phyloP scores from a whole-genome alignment of 2,888 invertebrate species.

The Zaprionus lineosus region DNA sequence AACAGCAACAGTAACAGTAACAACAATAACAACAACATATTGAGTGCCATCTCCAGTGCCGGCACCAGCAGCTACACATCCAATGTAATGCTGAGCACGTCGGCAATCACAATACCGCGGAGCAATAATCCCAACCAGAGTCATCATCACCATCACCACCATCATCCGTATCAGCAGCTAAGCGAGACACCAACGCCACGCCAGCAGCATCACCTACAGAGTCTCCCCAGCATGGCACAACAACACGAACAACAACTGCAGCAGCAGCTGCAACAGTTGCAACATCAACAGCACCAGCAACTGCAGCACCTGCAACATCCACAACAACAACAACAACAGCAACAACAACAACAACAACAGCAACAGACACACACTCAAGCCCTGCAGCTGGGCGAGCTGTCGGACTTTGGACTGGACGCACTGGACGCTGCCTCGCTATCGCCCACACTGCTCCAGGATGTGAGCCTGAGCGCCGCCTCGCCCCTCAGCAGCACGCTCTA shows the following conservation, averaged over 20 bases:
- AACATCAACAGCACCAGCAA: constrained; percentile 62
- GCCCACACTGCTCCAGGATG: constrained; percentile 81
- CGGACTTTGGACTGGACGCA: constrained; percentile 81
- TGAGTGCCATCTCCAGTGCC: constrained; percentile 40
- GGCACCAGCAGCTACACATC: constrained; percentile 55
- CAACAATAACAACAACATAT: constrained; percentile 29
- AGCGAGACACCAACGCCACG: constrained; percentile 60
- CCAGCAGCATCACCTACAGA: constrained; percentile 60
- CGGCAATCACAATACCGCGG: constrained; percentile 81
- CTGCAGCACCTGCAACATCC: constrained; percentile 51
- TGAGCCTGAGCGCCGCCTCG: constrained; percentile 79
- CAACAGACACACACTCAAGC: constrained; percentile 46
- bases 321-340: constrained; percentile 51
- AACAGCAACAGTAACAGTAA: constrained; percentile 26
- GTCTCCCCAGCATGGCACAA: constrained; percentile 73
- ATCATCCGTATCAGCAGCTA: constrained; percentile 65
- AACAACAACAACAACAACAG: constrained; percentile 69
- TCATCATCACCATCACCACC: constrained; percentile 72
- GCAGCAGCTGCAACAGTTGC: constrained; percentile 46
- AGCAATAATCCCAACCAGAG: constrained; percentile 80
- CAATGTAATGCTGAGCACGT: constrained; percentile 81
- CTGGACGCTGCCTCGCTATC: constrained; percentile 81
- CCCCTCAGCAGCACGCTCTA: constrained; percentile 67
- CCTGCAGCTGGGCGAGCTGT: constrained; percentile 79
- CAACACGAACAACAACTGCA: constrained; percentile 60